Evolutionary conservation across 2,113 vertebrate genomes (phyloP), one percentile per base, ranked within the genome.

Genomic region (Puffinus mauretanicus): DNA sequence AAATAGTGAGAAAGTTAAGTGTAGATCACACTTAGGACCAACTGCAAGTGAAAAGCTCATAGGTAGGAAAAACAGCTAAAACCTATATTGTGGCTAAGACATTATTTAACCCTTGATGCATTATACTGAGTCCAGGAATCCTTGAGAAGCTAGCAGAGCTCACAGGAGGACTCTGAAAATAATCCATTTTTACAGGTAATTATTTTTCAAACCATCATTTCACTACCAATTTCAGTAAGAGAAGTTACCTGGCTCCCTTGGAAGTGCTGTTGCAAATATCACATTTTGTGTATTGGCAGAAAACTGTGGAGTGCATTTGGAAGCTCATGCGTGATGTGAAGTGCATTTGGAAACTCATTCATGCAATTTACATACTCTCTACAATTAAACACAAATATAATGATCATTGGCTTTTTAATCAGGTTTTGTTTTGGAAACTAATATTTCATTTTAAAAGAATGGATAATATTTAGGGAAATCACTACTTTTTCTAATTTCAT

Each of bases 1-100:
- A 40, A 76, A 66, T 10, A 61, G 4, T 29, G 21, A 61, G 36
- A 77, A 77, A 89, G 17, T 30, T 67, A 47, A 71, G 7, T 20
- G 9, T 84, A 8, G 13, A 18, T 40, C 12, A 77, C 3, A 7
- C 4, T 46, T 42, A 51, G 10, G 15, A 62, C 4, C 16, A 77
- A 10, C 13, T 51, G 22, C 3, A 55, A 73, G 5, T 42, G 21
- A 57, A 60, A 82, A 64, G 11, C 3, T 52, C 29, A 42, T 21
- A 44, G 13, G 6, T 12, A 70, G 29, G 12, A 42, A 71, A 70
- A 76, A 3, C 6, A 44, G 7, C 7, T 64, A 38, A 86, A 73
- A 64, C 2, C 3, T 42, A 0, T 44, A 13, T 10, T 1, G 1
- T 42, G 10, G 6, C 1, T 14, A 55, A 80, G 54, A 32, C 27